Base-by-base conservation (phyloP, 37 sponge, comb jelly and placozoan species). In the Dysidea cf. avara region DNA sequence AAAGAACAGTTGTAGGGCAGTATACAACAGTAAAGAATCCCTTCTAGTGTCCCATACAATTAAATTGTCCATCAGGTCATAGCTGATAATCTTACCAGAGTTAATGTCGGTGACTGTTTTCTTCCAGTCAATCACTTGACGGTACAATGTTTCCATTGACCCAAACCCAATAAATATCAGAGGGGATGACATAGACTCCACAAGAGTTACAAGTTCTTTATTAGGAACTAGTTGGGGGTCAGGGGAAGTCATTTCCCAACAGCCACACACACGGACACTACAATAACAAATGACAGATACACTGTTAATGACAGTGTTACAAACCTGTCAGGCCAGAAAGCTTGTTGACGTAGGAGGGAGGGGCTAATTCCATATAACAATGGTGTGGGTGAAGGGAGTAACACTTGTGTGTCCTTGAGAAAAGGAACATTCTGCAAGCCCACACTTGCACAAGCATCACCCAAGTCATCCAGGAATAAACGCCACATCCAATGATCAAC, bases 401-500 rank as follows among this genome's bases (percentile, higher is more conserved):
- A 36, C 9, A 16, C 46, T 1, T 34, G 34, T 31, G 61, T 12
- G 29, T 24, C 28, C 20, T 26, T 12, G 17, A 48, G 56, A 29
- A 71, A 71, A 7, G 72, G 72, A 28, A 66, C 35, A n/a, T 51
- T 9, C 9, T 58, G 61, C 22, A 84, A 38, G 18, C 79, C 73
- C 20, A 54, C 50, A 40, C 33, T 21, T 21, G 71, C 72, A 20
- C 79, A 69, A 28, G 78, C 74, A 6, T 18, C n/a, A 18, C 79
- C 74, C 32, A 66, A 59, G 66, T 84, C 85, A 56, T 78, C 74
- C 47, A 84, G 66, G 58, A 84, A 84, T 39, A 84, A 64, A 5
- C 85, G 35, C 85, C 85, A 84, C 85, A 84, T 84, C 85, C 85
- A 84, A 66, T 84, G 85, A 1, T 84, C 85, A 21, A 84, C 85